Percentiles rank a stretch among this genome's conserved stretches.
Conservation (phyloP, 2,888 invertebrate species). For the Craniophora ligustri region DNA sequence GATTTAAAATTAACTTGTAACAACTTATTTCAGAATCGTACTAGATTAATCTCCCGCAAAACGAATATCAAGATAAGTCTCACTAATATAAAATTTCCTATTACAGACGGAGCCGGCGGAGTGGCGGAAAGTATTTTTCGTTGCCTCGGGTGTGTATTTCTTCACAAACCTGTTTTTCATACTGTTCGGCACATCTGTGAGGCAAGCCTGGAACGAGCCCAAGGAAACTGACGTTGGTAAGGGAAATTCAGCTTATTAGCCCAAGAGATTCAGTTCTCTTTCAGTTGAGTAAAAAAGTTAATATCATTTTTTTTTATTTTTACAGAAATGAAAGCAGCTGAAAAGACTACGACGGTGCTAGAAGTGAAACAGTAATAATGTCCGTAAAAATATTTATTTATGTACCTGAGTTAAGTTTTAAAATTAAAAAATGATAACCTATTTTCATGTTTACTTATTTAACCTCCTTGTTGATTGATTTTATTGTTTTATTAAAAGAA, state of each 20-base stretch:
- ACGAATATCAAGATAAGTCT: conserved; percentile 3
- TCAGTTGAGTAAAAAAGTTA: conserved; percentile 6
- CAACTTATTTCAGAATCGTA: no score
- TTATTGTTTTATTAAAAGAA: no score
- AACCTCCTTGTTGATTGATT: no score
- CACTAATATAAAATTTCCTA: conserved; percentile 17
- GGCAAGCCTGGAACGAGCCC: conserved; percentile 93
- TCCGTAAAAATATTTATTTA: conserved; percentile 33
- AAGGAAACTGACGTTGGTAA: conserved; percentile 64
- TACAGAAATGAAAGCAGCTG: conserved; percentile 60
- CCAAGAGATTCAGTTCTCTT: background rate
- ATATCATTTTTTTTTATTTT: conserved; percentile 41
- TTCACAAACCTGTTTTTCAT: conserved; percentile 91
- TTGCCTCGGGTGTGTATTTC: conserved; percentile 91
- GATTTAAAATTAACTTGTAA: no score
- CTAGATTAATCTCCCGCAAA: no score
- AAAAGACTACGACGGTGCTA: conserved; percentile 27
- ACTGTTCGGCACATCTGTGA: conserved; percentile 90
- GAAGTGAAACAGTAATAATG: conserved; percentile 37
- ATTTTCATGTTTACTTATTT: background rate
- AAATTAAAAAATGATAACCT: conserved; percentile 16
- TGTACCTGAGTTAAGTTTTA: conserved; percentile 50
- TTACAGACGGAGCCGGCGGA: conserved; percentile 89
- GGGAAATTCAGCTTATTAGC: conserved; percentile 22
- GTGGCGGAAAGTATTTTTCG: conserved; percentile 93